Evolutionary conservation across 2,888 invertebrate genomes (phyloP), one percentile per base, ranked within the genome.

Genomic region (Gnatocerus cornutus): DNA sequence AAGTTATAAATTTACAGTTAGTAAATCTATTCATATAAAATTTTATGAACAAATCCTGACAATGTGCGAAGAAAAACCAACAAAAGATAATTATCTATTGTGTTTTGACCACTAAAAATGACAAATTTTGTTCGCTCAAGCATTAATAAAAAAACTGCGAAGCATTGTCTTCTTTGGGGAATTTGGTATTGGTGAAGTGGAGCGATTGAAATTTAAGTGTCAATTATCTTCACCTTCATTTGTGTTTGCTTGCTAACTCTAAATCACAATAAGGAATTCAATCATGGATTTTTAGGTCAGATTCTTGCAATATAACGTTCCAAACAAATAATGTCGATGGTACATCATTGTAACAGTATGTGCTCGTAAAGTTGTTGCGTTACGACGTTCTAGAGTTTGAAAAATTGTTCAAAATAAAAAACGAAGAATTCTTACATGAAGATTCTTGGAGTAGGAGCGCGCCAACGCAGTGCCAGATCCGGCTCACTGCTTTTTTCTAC

Each of bases 281-380:
- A 58, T 45, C 33, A 45, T 9, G 14, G 14, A 30, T 30, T 59
- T 59, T 59, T 14, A 59, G 59, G 59, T 59, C 59, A 59, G 45
- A 59, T 46, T 59, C 59, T 59, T 59, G 59, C 45, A 59, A 46
- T 58, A 27, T 46, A 59, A 59, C 46, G 59, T 43, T 59, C 37
- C 59, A 29, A 46, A 59, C 45, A 46, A 59, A 59, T 59, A 59
- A 30, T 13, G 14, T 59, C 59, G 9, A 45, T 14, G 59, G 59
- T 46, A 59, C 46, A 46, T 59, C 59, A 59, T 30, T 29, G 59
- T 59, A 59, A 59, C 43, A 45, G 43, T 59, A 59, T 45, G 46
- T 14, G 33, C 27, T 59, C 59, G 43, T 46, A 43, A 59, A 13
- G 10, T 59, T 59, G 45, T 59, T 59, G 46, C 45, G 14, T 43